Evolutionary conservation across 2,797 vertebrate genomes (phyloP).

Genomic region (Halcyon chelicuti): DNA sequence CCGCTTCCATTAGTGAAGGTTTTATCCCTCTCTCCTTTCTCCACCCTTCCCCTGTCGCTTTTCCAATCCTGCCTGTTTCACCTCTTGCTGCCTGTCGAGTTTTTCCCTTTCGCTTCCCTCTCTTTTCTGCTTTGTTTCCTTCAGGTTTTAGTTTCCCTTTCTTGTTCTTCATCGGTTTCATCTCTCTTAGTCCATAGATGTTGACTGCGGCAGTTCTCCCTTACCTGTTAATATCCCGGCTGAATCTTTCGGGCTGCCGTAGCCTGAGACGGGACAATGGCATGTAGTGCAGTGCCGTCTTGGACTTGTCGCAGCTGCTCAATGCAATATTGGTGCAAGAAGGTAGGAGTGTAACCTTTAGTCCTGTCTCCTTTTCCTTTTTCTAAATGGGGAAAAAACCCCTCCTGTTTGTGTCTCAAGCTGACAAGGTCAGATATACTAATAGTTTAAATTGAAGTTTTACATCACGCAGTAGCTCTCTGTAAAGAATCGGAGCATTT

Average conservation of each 20-base stretch:
- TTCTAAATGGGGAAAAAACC: neutral
- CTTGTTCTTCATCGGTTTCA: neutral
- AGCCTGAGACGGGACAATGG: slow-evolving; percentile 9
- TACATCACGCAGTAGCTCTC: neutral
- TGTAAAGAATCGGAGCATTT: neutral
- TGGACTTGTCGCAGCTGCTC: slow-evolving; percentile 6
- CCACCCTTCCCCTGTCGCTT: neutral
- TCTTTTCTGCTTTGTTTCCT: neutral
- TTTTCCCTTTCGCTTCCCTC: neutral
- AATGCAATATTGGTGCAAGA: neutral
- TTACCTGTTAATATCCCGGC: neutral
- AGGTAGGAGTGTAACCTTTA: slow-evolving; percentile 16
- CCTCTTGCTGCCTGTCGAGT: neutral
- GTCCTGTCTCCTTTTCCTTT: neutral
- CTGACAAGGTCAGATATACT: neutral
- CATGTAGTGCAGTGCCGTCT: slow-evolving; percentile 21
- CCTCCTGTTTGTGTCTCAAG: neutral
- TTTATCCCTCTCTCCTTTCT: slow-evolving; percentile 32
- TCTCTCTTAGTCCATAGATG: neutral
- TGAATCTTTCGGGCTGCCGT: neutral
- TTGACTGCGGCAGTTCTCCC: neutral
- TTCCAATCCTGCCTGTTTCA: neutral
- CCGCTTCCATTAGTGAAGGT: slow-evolving; percentile 64
- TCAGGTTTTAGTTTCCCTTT: neutral
- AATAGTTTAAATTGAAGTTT: neutral